Evolutionary conservation across 2,797 vertebrate species (phyloP), one percentile per base, ranked within the genome.

Genomic region (Rachycentron canadum): DNA sequence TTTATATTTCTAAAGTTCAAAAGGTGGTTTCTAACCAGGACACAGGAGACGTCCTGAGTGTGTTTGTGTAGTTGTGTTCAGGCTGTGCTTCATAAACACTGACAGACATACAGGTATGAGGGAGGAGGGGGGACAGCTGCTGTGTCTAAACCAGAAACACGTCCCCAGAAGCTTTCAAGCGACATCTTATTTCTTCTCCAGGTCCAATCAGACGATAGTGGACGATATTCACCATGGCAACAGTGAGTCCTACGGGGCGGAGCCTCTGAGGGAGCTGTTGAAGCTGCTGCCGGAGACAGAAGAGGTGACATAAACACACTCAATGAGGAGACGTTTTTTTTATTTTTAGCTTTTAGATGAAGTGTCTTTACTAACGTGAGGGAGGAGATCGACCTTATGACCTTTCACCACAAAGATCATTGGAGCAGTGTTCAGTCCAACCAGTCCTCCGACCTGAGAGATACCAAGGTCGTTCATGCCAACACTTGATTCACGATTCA

Each of bases 221-320:
- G 95, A 96, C 58, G 97, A 97, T 71, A 94, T 99, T 93, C 91
- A 84, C 78, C 91, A 82, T 81, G 97, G 97, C 82, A 96, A 94
- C 92, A 95, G 95, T 62, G 94, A 95, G 50, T 80, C 91, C 11
- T 97, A 96, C 25, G 94, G 95, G 73, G 91, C 94, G 68, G 97
- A 97, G 91, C 94, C 94, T 52, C 89, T 99, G 67, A 93, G 94
- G 74, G 97, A 98, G 82, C 94, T 98, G 88, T 92, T 97, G 73
- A 99, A 98, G 82, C 90, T 98, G 81, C 95, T 98, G 84, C 98
- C 97, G 4, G 97, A 98, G 86, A 73, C 94, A 3, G 96, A 97
- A 45, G 97, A 98, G 97, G 98, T 98, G 28, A 84, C 1, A 43
- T 19, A 0, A 1, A 36, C 57, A 62, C 58, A 53, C 60, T 67